Base-by-base conservation (phyloP, 2,797 vertebrate genomes). In the Rhynchonycteris naso region DNA sequence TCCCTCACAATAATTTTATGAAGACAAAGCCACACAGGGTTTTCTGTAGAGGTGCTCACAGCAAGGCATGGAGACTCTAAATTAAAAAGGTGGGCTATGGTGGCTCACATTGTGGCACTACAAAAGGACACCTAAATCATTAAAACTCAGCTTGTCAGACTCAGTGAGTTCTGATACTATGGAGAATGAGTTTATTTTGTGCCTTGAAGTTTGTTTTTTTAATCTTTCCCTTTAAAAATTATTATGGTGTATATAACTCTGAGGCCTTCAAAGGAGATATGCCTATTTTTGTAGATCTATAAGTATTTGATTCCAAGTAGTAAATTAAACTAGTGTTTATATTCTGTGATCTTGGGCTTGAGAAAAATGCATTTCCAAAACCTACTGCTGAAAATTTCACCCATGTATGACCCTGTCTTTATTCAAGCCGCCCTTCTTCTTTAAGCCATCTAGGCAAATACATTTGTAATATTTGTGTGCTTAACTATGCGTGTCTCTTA, bases 401-500 rank as follows among this genome's bases (percentile, higher is more conserved):
- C 96, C 98, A 97, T 97, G 97, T 97, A 96, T 97, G 97, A 97
- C 97, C 97, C 92, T 93, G 28, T 96, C 97, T 97, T 97, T 97
- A 93, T 97, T 91, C 75, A 96, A 97, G 89, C 65, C 80, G 68
- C 63, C 85, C 93, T 95, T 95, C 94, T 97, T 91, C 76, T 95
- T 96, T 92, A 96, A 93, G 95, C 96, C 91, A 91, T 94, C 97
- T 98, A 97, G 97, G 97, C 98, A 97, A 98, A 98, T 95, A 96
- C 96, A 98, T 98, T 97, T 97, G 97, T 98, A 97, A 95, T 98
- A 97, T 98, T 97, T 97, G 97, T 97, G 97, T 98, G 98, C 97
- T 98, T 98, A 98, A 98, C 98, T 97, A 97, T 98, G 98, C 98
- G 95, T 98, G 97, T 98, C 98, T 98, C 93, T 98, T 97, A 95